Evolutionary conservation across 2,797 vertebrate species (phyloP).

Genomic region (Columba guinea): DNA sequence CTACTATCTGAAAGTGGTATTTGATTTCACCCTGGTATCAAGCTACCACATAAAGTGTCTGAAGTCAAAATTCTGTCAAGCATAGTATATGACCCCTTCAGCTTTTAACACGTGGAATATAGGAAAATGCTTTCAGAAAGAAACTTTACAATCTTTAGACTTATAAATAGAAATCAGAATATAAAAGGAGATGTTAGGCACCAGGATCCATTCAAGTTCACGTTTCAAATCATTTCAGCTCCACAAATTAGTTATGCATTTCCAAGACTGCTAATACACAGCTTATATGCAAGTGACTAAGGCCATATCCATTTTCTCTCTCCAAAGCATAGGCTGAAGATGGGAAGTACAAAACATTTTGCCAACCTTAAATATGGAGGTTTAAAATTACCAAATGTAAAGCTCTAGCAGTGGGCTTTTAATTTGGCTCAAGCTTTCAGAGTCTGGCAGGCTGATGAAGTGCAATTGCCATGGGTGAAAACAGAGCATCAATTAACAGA

Average conservation of each 20-base stretch:
- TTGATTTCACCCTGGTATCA: neutral
- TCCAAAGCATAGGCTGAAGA: constrained; percentile 13
- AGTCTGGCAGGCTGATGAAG: constrained; percentile 68
- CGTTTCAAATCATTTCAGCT: neutral
- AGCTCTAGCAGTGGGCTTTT: constrained; percentile 60
- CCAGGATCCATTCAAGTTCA: neutral
- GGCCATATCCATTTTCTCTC: neutral
- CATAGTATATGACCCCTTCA: neutral
- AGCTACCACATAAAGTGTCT: neutral
- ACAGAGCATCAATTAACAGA: constrained; percentile 71
- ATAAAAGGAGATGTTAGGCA: neutral
- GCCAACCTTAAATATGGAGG: constrained; percentile 46
- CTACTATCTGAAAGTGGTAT: neutral
- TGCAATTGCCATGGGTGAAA: constrained; percentile 70
- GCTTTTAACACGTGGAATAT: neutral
- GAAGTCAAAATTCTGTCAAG: neutral
- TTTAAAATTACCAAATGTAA: constrained; percentile 60
- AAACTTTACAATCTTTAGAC: neutral
- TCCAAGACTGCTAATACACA: neutral
- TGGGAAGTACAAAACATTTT: constrained; percentile 21
- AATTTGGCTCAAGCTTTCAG: constrained; percentile 59
- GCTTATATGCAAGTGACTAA: neutral
- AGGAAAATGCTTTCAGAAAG: neutral
- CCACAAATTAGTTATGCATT: constrained; percentile 7
- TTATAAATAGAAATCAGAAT: neutral